Evolutionary conservation across 2,797 vertebrate genomes (phyloP), one percentile per base, ranked within the genome.

Genomic region (Anguilla pacifica): DNA sequence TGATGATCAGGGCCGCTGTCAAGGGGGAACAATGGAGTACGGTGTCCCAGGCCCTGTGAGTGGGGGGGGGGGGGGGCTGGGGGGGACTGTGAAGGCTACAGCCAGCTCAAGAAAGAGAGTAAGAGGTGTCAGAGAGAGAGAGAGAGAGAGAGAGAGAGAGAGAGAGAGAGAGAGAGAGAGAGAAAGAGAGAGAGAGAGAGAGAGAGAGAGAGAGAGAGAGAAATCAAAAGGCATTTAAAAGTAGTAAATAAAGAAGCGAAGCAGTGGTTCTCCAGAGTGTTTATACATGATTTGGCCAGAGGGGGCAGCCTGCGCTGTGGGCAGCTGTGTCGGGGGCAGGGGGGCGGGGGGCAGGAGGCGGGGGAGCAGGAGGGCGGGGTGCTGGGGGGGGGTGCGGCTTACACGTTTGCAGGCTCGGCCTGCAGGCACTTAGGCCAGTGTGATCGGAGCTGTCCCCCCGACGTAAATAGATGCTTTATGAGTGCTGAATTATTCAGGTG

Each of bases 381-480:
- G 77, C 4, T 43, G 31, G 77, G 17, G 1, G 77, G 59, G 35
- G 35, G 19, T 0, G 19, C 11, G 11, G 25, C 10, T 39, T 3
- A 19, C 10, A n/a, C 11, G 11, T 55, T 55, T 3, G 61, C 61
- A 64, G 57, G 57, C 6, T 28, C 1, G 25, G 70, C 10, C 10
- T 64, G 31, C 10, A 72, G 28, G 70, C 70, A 10, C 31, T 31
- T 1, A 31, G 13, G 35, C 17, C 11, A 17, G 72, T 17, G 28
- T 13, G 31, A 77, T 43, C 35, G 2, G 72, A 86, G 6, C 46
- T 53, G 85, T 84, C 35, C 84, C 61, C 25, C 46, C 25, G 22
- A n/a, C 19, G 64, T 72, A 86, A 86, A 86, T 31, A 72, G 61
- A 49, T 46, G 43, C 85, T 72, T 86, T 86, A 72, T 49, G 19